Evolutionary conservation across 2,888 invertebrate species (phyloP).

Genomic region (Synanthedon formicaeformis): DNA sequence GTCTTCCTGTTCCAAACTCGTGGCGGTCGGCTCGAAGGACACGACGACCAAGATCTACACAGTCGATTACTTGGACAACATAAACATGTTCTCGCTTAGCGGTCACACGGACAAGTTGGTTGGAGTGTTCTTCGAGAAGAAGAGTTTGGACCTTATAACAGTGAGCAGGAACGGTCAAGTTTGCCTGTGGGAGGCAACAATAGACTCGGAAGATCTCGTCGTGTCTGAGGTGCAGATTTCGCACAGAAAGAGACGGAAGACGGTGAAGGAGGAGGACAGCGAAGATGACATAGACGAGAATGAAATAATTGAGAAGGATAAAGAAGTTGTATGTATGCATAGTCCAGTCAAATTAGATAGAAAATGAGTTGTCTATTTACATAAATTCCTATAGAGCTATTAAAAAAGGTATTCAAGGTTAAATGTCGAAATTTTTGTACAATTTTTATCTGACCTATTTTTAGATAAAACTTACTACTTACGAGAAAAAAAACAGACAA

Average conservation of each 20-base stretch:
- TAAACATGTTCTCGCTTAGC: slow-evolving; percentile 81
- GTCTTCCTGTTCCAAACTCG: slow-evolving; percentile 89
- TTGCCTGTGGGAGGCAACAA: slow-evolving; percentile 87
- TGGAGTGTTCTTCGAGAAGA: slow-evolving; percentile 88
- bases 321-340: slow-evolving; percentile 43
- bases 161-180: slow-evolving; percentile 87
- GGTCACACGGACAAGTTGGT: slow-evolving; percentile 89
- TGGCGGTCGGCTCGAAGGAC: slow-evolving; percentile 93
- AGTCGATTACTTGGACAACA: slow-evolving; percentile 79
- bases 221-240: slow-evolving; percentile 59
- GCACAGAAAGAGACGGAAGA: slow-evolving; percentile 57
- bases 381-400: too few relatives aligned
- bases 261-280: slow-evolving; percentile 58
- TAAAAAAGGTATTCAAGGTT: not conserved
- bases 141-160: slow-evolving; percentile 86
- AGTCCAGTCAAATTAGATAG: too few relatives aligned
- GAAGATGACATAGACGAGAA: slow-evolving; percentile 76
- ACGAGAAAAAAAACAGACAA: too few relatives aligned
- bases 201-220: slow-evolving; percentile 77
- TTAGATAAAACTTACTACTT: too few relatives aligned
- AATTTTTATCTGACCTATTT: too few relatives aligned
- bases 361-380: too few relatives aligned
- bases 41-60: slow-evolving; percentile 88
- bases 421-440: not conserved
- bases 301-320: slow-evolving; percentile 69